Conservation (phyloP, 2,113 vertebrate genomes). For the Nannobrachium achirus region DNA sequence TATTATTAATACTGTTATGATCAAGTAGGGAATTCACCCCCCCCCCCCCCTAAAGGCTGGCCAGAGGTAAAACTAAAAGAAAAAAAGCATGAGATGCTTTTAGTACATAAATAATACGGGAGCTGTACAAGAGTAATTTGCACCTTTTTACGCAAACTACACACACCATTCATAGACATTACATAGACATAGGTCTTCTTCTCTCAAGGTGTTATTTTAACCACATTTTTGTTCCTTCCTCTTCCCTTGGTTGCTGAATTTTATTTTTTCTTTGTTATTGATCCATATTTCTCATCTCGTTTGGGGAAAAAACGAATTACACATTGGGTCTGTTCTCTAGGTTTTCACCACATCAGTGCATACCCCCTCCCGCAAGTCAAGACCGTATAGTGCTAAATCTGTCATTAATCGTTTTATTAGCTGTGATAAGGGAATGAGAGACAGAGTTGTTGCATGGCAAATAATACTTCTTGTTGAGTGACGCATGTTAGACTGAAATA, state of each 20-base stretch:
- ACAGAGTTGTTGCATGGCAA: constrained; percentile 63
- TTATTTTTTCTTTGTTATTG: not conserved
- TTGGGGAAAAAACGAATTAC: constrained; percentile 31
- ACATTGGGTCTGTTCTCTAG: constrained; percentile 41
- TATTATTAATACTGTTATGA: too few species aligned
- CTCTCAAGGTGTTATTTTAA: constrained; percentile 51
- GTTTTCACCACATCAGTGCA: constrained; percentile 50
- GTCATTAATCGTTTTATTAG: constrained; percentile 31
- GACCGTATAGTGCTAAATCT: constrained; percentile 26
- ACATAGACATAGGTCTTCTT: constrained; percentile 45
- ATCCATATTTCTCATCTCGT: constrained; percentile 8
- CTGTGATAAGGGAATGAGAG: constrained; percentile 37
- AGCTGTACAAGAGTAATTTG: constrained; percentile 55
- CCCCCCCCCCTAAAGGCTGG: constrained; percentile 29
- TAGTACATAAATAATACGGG: constrained; percentile 53
- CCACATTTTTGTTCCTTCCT: constrained; percentile 51
- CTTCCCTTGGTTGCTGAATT: constrained; percentile 49
- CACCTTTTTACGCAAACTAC: constrained; percentile 53
- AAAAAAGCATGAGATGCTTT: constrained; percentile 51
- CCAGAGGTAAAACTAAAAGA: constrained; percentile 45
- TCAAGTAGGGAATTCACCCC: too few species aligned
- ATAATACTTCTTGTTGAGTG: constrained; percentile 57
- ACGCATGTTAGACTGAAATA: constrained; percentile 57
- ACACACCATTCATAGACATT: constrained; percentile 41
- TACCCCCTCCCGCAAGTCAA: constrained; percentile 36